Conservation (phyloP, 1,140 invertebrate genomes). For the Drosophila nasuta region DNA sequence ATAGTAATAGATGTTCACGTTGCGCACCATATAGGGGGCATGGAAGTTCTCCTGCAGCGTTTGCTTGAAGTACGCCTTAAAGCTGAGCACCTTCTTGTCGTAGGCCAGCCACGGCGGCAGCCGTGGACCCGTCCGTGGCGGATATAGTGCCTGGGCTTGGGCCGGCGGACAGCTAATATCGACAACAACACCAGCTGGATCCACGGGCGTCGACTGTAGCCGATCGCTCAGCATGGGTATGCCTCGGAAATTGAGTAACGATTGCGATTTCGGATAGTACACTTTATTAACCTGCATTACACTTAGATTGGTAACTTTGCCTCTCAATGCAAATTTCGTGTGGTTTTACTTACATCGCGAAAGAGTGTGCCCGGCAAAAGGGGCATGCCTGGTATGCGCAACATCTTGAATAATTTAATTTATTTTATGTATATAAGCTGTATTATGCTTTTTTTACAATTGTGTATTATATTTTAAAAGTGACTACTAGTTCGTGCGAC, state of each 20-base stretch:
- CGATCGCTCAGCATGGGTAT: slow-evolving; percentile 84
- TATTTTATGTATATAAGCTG: slow-evolving; percentile 5
- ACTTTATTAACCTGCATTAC: slow-evolving; percentile 86
- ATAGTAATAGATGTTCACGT: slow-evolving; percentile 94
- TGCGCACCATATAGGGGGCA: slow-evolving; percentile 89
- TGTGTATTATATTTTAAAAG: slow-evolving; percentile 26
- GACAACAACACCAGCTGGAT: slow-evolving; percentile 53
- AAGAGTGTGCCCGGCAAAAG: slow-evolving; percentile 77
- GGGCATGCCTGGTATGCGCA: slow-evolving; percentile 82
- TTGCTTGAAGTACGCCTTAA: slow-evolving; percentile 95
- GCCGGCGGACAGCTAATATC: slow-evolving; percentile 75
- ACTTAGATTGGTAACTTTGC: no score
- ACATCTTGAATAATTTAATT: slow-evolving; percentile 51
- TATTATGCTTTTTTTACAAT: slow-evolving; percentile 24
- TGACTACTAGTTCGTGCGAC: slow-evolving; percentile 26
- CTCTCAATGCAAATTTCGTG: no score
- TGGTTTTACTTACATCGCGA: slow-evolving; percentile 76
- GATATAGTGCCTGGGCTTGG: slow-evolving; percentile 88
- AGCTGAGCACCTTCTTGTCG: slow-evolving; percentile 93
- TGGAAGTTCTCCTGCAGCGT: slow-evolving; percentile 90
- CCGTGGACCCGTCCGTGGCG: slow-evolving; percentile 89
- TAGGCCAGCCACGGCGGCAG: slow-evolving; percentile 93
- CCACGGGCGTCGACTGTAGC: slow-evolving; percentile 41
- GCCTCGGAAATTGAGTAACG: slow-evolving; percentile 73
- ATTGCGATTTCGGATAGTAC: slow-evolving; percentile 85